A percentile compares a stretch with the other conserved stretches of the same genome.
Evolutionary conservation across 2,797 vertebrate species (phyloP).

Genomic region (Glossophaga mutica): DNA sequence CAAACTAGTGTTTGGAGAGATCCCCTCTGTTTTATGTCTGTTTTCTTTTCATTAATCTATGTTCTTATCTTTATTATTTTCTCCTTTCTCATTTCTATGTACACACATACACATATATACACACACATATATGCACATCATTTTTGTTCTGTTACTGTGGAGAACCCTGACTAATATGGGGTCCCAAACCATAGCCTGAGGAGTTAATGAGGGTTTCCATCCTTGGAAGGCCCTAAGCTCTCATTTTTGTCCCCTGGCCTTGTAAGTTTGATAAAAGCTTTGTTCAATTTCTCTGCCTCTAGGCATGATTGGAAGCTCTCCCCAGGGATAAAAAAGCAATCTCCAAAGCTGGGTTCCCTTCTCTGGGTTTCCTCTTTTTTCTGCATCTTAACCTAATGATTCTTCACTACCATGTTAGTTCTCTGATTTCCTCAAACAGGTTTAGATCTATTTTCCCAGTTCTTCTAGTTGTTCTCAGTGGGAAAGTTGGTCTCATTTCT

Average conservation of each 20-base stretch:
- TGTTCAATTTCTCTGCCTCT: background rate
- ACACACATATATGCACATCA: background rate
- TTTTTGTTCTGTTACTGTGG: background rate
- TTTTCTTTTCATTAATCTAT: background rate
- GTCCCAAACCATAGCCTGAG: background rate
- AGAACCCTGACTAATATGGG: background rate
- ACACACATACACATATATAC: background rate
- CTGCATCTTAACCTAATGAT: background rate
- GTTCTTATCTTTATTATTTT: background rate
- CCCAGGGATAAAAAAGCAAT: background rate
- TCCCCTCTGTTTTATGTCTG: background rate
- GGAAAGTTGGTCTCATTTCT: background rate
- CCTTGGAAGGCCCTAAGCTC: background rate
- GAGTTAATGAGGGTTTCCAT: background rate
- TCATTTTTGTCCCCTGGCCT: background rate
- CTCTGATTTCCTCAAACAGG: background rate
- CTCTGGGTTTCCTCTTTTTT: background rate
- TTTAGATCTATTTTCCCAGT: background rate
- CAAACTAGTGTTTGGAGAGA: background rate
- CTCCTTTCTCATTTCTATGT: background rate
- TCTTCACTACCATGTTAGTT: background rate
- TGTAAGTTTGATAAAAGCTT: background rate
- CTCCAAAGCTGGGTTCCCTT: background rate
- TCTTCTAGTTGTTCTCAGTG: background rate
- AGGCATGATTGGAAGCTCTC: background rate